Evolutionary conservation across 2,888 invertebrate genomes (phyloP).

Genomic region (Gymnoscelis rufifasciata): DNA sequence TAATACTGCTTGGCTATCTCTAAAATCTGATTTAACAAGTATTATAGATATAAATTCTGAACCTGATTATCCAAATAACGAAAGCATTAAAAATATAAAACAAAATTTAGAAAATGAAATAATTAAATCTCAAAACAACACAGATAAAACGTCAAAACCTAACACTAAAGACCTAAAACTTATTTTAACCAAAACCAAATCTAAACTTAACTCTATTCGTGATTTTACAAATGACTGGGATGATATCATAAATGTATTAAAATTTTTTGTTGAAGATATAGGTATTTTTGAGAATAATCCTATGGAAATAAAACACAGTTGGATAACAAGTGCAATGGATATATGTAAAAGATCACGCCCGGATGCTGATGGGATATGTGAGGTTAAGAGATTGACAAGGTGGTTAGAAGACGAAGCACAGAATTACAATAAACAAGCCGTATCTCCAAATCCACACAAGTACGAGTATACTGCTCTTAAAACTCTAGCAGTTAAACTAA

Average conservation of each 20-base stretch:
- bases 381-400: neutral
- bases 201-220: neutral
- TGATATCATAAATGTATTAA: neutral
- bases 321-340: neutral
- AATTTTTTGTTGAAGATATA: conserved; percentile 3
- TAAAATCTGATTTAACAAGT: neutral
- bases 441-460: neutral
- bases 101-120: neutral
- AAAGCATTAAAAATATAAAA: conserved; percentile 1
- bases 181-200: neutral
- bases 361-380: neutral
- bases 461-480: neutral
- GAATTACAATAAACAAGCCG: neutral
- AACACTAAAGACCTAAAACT: neutral
- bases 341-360: neutral
- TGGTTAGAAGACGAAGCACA: neutral
- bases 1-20: neutral
- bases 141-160: neutral
- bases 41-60: neutral
- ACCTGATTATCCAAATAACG: neutral
- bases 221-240: conserved; percentile 5
- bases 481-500: conserved; percentile 4
- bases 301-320: neutral
- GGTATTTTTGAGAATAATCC: neutral
- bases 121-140: neutral